Percentiles rank a stretch among this genome's conserved stretches.
These are phyloP conservation scores for Orthosia cruda DNA, from an alignment of 2,888 invertebrate genomes.

Conservation along the genomic window DNA sequence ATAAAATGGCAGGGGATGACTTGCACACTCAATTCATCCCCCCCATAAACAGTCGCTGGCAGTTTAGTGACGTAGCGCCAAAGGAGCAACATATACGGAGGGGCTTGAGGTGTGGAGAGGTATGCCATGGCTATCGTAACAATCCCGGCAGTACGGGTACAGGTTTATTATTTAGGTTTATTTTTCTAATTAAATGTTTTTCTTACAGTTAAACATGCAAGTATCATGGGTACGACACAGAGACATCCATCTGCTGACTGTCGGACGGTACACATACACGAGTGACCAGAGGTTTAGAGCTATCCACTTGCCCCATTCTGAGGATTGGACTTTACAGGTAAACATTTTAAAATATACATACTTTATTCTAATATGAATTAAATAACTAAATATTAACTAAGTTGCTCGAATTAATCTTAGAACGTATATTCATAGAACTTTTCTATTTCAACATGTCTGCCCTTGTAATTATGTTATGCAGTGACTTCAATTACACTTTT, in stretches of 20 bases:
- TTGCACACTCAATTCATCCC: too few relatives aligned
- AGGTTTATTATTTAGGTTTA: too few relatives aligned
- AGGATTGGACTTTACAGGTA: conserved; percentile 97
- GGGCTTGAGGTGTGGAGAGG: too few relatives aligned
- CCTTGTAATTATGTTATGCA: background rate
- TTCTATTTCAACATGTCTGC: background rate
- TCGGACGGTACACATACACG: conserved; percentile 97
- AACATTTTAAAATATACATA: conserved; percentile 31
- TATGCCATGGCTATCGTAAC: too few relatives aligned
- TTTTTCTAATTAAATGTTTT: conserved; percentile 41
- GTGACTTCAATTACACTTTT: background rate
- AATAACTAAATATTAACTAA: background rate
- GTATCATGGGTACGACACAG: conserved; percentile 98
- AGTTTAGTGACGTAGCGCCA: too few relatives aligned
- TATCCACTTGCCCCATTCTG: conserved; percentile 96
- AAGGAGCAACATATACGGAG: too few relatives aligned
- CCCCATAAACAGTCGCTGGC: too few relatives aligned
- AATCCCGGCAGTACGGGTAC: too few relatives aligned
- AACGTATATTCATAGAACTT: background rate
- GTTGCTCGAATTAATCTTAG: background rate
- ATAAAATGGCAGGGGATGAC: too few relatives aligned
- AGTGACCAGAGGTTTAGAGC: conserved; percentile 98
- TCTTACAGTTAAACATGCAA: conserved; percentile 92
- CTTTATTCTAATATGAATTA: too few relatives aligned
- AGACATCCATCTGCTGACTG: conserved; percentile 97